These are phyloP conservation scores for Alosa sapidissima DNA, from an alignment of 2,797 vertebrate species.

Conservation along the genomic window DNA sequence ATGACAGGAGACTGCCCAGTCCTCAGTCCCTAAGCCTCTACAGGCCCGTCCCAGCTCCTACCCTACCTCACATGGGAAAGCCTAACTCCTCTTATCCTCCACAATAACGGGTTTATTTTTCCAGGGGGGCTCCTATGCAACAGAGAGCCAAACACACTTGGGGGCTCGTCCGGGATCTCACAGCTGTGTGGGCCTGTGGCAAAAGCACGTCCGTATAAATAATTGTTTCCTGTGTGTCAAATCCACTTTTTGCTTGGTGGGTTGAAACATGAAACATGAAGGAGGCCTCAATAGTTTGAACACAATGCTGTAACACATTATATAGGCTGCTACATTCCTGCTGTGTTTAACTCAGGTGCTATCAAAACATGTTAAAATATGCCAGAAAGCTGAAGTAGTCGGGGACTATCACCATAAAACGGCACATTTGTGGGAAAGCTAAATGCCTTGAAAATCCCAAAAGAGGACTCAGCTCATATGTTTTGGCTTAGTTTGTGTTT, in stretches of 20 bases:
- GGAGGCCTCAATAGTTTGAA: slow-evolving; percentile 11
- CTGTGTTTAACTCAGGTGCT: slow-evolving; percentile 10
- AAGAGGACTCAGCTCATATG: slow-evolving; percentile 8
- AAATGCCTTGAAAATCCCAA: slow-evolving; percentile 18
- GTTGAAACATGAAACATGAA: slow-evolving; percentile 53
- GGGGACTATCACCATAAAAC: slow-evolving; percentile 17
- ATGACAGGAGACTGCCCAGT: slow-evolving; percentile 79
- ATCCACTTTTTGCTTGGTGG: slow-evolving; percentile 61
- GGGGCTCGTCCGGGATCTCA: slow-evolving; percentile 60
- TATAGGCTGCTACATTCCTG: not conserved
- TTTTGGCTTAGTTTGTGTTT: slow-evolving; percentile 16
- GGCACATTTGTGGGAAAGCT: slow-evolving; percentile 1
- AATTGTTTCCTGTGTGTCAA: slow-evolving; percentile 71
- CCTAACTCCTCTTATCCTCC: slow-evolving; percentile 72
- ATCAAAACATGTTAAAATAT: slow-evolving; percentile 1
- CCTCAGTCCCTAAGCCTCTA: slow-evolving; percentile 73
- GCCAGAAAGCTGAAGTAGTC: not conserved
- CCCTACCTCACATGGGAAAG: slow-evolving; percentile 78
- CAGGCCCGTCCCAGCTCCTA: slow-evolving; percentile 50
- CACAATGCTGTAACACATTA: not conserved
- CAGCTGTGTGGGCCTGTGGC: slow-evolving; percentile 67
- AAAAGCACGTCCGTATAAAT: slow-evolving; percentile 69
- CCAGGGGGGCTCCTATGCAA: slow-evolving; percentile 60
- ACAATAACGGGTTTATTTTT: slow-evolving; percentile 71
- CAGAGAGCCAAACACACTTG: slow-evolving; percentile 69